Conservation (phyloP, 1,140 invertebrate genomes). For the Hycleus cichorii region DNA sequence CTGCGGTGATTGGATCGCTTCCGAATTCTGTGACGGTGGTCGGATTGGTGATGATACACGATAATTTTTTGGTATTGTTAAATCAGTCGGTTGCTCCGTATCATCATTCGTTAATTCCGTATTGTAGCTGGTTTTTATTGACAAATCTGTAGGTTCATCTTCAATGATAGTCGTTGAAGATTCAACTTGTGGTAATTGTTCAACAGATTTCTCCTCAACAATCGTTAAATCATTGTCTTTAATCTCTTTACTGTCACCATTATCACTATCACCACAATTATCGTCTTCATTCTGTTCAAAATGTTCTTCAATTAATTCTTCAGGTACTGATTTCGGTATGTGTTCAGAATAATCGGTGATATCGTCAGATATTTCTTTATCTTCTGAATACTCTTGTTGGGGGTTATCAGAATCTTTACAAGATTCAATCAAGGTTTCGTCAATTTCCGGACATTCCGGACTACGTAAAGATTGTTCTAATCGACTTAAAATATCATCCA, state of each 20-base stretch:
- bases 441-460: constrained; percentile 41
- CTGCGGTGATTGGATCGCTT: constrained; percentile 57
- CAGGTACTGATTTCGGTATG: constrained; percentile 9
- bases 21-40: constrained; percentile 51
- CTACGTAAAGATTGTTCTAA: constrained; percentile 49
- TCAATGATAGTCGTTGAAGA: constrained; percentile 38
- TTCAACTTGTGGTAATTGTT: constrained; percentile 30
- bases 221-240: constrained; percentile 4
- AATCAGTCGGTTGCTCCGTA: constrained; percentile 33
- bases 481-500: constrained; percentile 50
- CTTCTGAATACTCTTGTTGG: constrained; percentile 1
- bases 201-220: constrained; percentile 31
- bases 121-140: constrained; percentile 35
- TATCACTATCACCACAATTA: not conserved
- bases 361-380: constrained; percentile 20
- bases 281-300: constrained; percentile 18
- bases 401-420: too few relatives aligned
- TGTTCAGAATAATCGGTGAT: constrained; percentile 9
- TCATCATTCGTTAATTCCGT: constrained; percentile 29
- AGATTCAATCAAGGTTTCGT: not conserved
- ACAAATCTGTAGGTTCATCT: constrained; percentile 43
- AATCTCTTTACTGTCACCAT: not conserved
- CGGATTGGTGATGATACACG: constrained; percentile 38
- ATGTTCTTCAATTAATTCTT: constrained; percentile 20
- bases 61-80: constrained; percentile 36